A percentile compares a stretch with the other conserved stretches of the same genome.
These are phyloP conservation scores for Epizoanthus illoricatus DNA, from an alignment of 92 coral and sea anemone genomes.

Conservation along the genomic window DNA sequence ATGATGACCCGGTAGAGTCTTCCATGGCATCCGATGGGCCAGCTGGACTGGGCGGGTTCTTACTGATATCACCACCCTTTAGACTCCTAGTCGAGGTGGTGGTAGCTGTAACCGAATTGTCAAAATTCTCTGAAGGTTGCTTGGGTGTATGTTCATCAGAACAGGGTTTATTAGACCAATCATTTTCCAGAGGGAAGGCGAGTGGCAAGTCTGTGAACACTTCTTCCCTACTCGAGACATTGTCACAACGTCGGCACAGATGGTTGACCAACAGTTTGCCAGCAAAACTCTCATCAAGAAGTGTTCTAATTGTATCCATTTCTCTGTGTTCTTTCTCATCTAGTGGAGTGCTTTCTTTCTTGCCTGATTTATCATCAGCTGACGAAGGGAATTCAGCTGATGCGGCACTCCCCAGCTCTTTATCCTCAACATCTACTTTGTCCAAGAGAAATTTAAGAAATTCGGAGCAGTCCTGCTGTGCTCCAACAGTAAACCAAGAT, in stretches of 20 bases:
- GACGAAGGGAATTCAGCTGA: background rate
- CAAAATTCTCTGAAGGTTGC: slow-evolving; percentile 54
- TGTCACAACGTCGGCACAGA: slow-evolving; percentile 74
- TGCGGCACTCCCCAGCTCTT: slow-evolving; percentile 11
- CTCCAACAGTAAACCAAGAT: slow-evolving; percentile 93
- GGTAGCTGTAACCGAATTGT: slow-evolving; percentile 25
- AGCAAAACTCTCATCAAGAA: slow-evolving; percentile 83
- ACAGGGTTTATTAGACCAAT: slow-evolving; percentile 37
- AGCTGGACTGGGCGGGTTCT: slow-evolving; percentile 55
- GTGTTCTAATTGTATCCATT: slow-evolving; percentile 15
- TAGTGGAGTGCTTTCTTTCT: slow-evolving; percentile 30
- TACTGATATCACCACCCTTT: slow-evolving; percentile 90
- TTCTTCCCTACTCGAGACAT: slow-evolving; percentile 82
- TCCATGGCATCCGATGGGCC: slow-evolving; percentile 52
- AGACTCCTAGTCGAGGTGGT: slow-evolving; percentile 68
- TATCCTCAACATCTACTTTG: slow-evolving; percentile 86
- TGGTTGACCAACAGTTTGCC: slow-evolving; percentile 87
- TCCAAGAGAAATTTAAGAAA: slow-evolving; percentile 91
- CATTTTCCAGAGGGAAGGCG: slow-evolving; percentile 80
- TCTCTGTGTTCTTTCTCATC: slow-evolving; percentile 11
- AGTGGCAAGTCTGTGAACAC: slow-evolving; percentile 89
- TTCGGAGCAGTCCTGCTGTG: slow-evolving; percentile 98
- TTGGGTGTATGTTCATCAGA: slow-evolving; percentile 18
- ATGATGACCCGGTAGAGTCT: slow-evolving; percentile 46
- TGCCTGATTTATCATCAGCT: slow-evolving; percentile 4